phyloP scores from a whole-genome alignment of 2,888 invertebrate species.

The Tanypteryx hageni region DNA sequence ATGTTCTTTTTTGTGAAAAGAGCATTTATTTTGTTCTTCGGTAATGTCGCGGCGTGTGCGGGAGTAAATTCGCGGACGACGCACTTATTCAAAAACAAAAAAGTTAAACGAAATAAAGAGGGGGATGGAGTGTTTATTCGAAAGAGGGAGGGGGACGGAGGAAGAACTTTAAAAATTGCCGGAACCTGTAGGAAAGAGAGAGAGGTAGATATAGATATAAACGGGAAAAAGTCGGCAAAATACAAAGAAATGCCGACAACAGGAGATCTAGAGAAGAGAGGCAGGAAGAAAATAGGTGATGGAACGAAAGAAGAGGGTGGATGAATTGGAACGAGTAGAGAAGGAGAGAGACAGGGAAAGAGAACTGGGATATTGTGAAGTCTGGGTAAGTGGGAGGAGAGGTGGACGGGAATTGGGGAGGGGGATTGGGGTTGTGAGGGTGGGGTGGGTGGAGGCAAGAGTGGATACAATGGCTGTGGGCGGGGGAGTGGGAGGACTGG shows the following conservation, averaged over 20 bases:
- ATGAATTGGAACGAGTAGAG: constrained; percentile 75
- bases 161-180: not conserved
- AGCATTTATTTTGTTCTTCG: too few relatives aligned
- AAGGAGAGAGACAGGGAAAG: constrained; percentile 70
- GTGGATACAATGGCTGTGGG: constrained; percentile 47
- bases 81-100: not conserved
- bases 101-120: not conserved
- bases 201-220: constrained; percentile 66
- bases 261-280: constrained; percentile 65
- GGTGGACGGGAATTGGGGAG: constrained; percentile 69
- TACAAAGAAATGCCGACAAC: constrained; percentile 66
- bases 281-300: constrained; percentile 72
- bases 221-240: constrained; percentile 41
- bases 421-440: constrained; percentile 69
- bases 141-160: not conserved
- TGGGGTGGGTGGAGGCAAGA: constrained; percentile 48
- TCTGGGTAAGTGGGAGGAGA: constrained; percentile 69
- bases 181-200: constrained; percentile 64
- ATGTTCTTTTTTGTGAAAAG: too few relatives aligned
- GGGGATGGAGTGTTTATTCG: not conserved
- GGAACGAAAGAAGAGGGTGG: constrained; percentile 74
- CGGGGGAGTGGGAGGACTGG: constrained; percentile 32
- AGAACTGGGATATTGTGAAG: constrained; percentile 75
- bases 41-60: not conserved
- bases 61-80: constrained; percentile 5